Evolutionary conservation across 2,888 invertebrate genomes (phyloP).

Genomic region (Myopa testacea): DNA sequence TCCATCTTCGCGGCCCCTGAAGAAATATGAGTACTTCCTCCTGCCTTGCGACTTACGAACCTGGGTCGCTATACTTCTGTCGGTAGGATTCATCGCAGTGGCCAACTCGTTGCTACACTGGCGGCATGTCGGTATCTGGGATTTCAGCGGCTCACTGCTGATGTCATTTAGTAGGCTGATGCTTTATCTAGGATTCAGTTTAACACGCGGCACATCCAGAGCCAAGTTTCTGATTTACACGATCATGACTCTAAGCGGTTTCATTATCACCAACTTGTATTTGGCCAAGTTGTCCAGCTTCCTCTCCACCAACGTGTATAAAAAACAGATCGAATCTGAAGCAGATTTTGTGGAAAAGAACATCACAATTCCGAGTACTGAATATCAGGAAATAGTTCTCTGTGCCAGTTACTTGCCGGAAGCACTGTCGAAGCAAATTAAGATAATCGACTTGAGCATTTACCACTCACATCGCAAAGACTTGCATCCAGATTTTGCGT

Average conservation of each 20-base stretch:
- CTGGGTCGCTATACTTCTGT: conserved; percentile 35
- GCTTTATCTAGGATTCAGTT: too few species aligned
- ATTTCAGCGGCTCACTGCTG: conserved; percentile 27
- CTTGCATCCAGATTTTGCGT: conserved; percentile 30
- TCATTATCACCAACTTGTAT: too few species aligned
- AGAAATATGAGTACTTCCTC: conserved; percentile 48
- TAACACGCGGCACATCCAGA: too few species aligned
- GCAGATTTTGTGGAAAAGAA: conserved; percentile 24
- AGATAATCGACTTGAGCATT: neutral
- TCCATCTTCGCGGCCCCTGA: conserved; percentile 44
- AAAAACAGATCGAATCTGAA: too few species aligned
- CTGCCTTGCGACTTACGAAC: conserved; percentile 44
- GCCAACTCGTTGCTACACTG: conserved; percentile 21
- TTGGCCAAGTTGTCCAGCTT: too few species aligned
- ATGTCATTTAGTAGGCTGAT: conserved; percentile 20
- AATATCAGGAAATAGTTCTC: neutral
- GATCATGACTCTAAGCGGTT: too few species aligned
- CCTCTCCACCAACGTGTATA: too few species aligned
- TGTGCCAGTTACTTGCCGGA: too few species aligned
- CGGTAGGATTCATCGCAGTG: conserved; percentile 15
- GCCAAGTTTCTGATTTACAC: too few species aligned
- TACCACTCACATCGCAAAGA: neutral
- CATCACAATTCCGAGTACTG: conserved; percentile 19
- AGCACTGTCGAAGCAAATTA: conserved; percentile 2
- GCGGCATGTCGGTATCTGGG: conserved; percentile 5